These are phyloP conservation scores for Lasius platythorax DNA, from an alignment of 2,888 invertebrate species.

Conservation along the genomic window DNA sequence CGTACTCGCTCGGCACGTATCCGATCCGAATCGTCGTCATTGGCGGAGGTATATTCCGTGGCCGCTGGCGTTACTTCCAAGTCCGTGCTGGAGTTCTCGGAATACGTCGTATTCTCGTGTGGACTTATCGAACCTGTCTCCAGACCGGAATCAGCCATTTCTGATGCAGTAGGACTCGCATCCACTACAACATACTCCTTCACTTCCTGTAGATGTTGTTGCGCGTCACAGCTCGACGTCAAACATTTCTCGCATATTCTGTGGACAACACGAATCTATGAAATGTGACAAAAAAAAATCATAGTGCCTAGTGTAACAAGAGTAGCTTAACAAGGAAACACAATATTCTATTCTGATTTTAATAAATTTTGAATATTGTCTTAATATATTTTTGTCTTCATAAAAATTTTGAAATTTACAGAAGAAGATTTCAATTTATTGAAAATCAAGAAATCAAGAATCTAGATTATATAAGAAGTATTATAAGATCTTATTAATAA, in stretches of 20 bases:
- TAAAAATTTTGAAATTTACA: neutral
- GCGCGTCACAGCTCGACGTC: slow-evolving; percentile 46
- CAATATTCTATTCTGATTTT: neutral
- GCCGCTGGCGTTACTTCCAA: slow-evolving; percentile 79
- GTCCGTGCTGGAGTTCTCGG: slow-evolving; percentile 84
- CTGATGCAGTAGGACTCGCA: slow-evolving; percentile 78
- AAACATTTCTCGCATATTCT: slow-evolving; percentile 63
- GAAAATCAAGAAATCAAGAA: slow-evolving; percentile 4
- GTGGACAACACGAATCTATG: neutral
- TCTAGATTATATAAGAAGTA: neutral
- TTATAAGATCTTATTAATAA: neutral
- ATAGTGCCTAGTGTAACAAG: neutral
- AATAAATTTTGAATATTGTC: neutral
- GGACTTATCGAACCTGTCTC: slow-evolving; percentile 85
- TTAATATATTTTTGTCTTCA: neutral
- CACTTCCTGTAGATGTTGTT: slow-evolving; percentile 21
- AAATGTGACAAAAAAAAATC: neutral
- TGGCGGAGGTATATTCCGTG: slow-evolving; percentile 81
- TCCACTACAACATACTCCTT: slow-evolving; percentile 70
- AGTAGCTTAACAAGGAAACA: neutral
- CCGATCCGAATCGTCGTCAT: slow-evolving; percentile 79
- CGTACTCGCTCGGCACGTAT: slow-evolving; percentile 64
- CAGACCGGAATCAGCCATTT: slow-evolving; percentile 86
- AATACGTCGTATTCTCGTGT: slow-evolving; percentile 83
- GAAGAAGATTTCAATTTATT: neutral